Conservation (phyloP, 2,888 invertebrate species). For the Chaetogeoica ovagalla region DNA sequence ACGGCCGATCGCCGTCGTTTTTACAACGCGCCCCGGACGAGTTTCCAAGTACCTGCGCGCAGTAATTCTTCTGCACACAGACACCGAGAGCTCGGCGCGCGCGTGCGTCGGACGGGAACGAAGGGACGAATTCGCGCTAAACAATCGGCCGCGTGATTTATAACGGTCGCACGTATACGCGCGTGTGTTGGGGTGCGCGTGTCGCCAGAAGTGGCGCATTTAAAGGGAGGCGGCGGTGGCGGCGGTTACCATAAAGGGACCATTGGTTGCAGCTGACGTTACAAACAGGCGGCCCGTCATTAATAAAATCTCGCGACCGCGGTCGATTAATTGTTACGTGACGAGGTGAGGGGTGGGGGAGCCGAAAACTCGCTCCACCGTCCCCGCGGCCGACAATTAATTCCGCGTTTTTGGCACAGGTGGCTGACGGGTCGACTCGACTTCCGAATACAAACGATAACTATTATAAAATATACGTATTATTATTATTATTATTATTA, state of each 20-base stretch:
- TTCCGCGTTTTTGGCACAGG: constrained; percentile 48
- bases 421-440: background rate
- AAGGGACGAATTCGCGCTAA: background rate
- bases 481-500: constrained; percentile 21
- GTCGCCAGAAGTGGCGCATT: constrained; percentile 47
- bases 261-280: constrained; percentile 53
- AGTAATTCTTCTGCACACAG: too few relatives aligned
- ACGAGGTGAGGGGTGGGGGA: too few relatives aligned
- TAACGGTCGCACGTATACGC: background rate
- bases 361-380: too few relatives aligned
- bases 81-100: background rate
- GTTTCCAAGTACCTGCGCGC: too few relatives aligned
- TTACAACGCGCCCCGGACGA: too few relatives aligned
- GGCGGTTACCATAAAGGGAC: constrained; percentile 49
- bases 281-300: constrained; percentile 50
- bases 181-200: constrained; percentile 5
- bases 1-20: too few relatives aligned
- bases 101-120: background rate
- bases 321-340: background rate
- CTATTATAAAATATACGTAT: too few relatives aligned
- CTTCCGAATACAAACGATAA: too few relatives aligned
- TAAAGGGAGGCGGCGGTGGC: constrained; percentile 42
- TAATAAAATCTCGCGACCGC: constrained; percentile 37
- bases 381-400: constrained; percentile 29
- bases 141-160: constrained; percentile 52